A percentile compares a stretch with the other conserved stretches of the same genome.
These are phyloP conservation scores for Toxotes lorentzi DNA, from an alignment of 2,797 vertebrate species.

Conservation along the genomic window DNA sequence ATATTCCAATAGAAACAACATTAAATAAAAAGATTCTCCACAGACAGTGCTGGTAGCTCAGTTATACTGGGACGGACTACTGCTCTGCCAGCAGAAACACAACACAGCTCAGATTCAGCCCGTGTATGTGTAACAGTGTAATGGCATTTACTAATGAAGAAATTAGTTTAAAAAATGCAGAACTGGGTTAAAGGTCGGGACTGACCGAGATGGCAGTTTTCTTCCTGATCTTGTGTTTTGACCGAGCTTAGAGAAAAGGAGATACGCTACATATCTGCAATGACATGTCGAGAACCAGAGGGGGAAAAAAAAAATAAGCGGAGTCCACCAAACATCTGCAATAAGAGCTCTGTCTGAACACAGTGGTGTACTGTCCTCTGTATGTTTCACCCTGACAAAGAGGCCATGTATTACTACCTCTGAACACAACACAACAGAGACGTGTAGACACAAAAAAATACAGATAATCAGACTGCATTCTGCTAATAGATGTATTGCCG, in stretches of 20 bases:
- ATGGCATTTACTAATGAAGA: slow-evolving; percentile 81
- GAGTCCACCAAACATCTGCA: slow-evolving; percentile 51
- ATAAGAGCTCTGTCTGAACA: slow-evolving; percentile 63
- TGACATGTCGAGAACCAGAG: slow-evolving; percentile 51
- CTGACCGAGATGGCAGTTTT: slow-evolving; percentile 32
- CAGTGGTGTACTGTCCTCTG: slow-evolving; percentile 70
- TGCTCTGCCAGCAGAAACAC: slow-evolving; percentile 33
- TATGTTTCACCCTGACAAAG: slow-evolving; percentile 62
- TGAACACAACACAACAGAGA: slow-evolving; percentile 39
- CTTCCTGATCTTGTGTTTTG: slow-evolving; percentile 23
- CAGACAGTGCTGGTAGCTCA: background rate
- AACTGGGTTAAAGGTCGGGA: slow-evolving; percentile 73
- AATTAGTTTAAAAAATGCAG: slow-evolving; percentile 75
- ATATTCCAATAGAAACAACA: slow-evolving; percentile 39
- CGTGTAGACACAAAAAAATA: slow-evolving; percentile 34
- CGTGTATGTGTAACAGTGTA: slow-evolving; percentile 61
- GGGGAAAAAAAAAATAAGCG: slow-evolving; percentile 15
- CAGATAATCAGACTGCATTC: slow-evolving; percentile 45
- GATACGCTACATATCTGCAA: slow-evolving; percentile 29
- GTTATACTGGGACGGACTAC: background rate
- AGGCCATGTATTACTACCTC: slow-evolving; percentile 55
- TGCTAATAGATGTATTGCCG: slow-evolving; percentile 32
- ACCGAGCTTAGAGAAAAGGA: slow-evolving; percentile 16
- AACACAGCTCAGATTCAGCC: slow-evolving; percentile 58
- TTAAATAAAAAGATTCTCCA: slow-evolving; percentile 29